Conservation (phyloP, 2,797 vertebrate genomes). For the Aphelocoma californica region DNA sequence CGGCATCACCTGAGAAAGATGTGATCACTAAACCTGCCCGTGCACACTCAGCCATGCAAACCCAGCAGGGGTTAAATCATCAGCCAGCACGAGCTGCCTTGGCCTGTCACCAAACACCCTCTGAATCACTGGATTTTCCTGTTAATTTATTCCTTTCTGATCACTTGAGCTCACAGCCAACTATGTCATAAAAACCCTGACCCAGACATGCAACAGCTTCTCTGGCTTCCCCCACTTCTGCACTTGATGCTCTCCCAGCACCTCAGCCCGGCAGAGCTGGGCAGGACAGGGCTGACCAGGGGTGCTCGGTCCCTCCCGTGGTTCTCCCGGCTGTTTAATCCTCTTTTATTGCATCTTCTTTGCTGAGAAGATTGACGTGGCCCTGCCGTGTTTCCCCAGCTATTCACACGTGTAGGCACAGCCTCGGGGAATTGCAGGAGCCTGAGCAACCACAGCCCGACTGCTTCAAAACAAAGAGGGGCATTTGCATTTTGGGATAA, state of each 20-base stretch:
- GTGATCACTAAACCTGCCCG: background rate
- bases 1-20: background rate
- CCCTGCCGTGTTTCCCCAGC: background rate
- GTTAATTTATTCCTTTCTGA: conserved; percentile 26
- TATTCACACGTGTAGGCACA: background rate
- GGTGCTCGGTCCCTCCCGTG: background rate
- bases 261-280: background rate
- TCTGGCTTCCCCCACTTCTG: background rate
- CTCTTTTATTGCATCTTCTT: background rate
- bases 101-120: conserved; percentile 6
- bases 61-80: background rate
- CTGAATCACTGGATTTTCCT: conserved; percentile 18
- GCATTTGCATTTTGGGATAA: background rate
- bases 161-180: conserved; percentile 1
- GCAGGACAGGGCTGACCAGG: background rate
- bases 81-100: background rate
- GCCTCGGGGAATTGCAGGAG: background rate
- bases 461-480: background rate
- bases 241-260: background rate
- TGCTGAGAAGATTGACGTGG: background rate
- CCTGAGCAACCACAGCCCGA: background rate
- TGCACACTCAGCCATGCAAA: background rate
- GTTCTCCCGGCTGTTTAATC: background rate
- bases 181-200: background rate
- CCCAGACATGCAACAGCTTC: background rate